Percentiles rank a stretch among this genome's conserved stretches.
phyloP scores from a whole-genome alignment of 2,797 vertebrate genomes.

The Lagorchestes hirsutus region DNA sequence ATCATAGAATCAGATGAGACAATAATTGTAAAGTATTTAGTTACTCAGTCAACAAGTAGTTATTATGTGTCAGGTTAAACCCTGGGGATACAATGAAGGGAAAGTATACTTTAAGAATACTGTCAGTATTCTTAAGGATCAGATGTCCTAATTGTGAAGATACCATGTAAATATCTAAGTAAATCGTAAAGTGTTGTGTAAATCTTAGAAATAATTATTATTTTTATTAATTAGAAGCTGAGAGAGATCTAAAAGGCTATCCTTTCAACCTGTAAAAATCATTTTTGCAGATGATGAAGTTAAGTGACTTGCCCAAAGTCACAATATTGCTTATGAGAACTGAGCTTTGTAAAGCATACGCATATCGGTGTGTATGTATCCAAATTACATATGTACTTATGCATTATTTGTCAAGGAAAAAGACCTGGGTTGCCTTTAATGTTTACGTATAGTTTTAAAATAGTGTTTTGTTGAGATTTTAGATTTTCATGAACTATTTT shows the following conservation, averaged over 20 bases:
- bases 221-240: conserved; percentile 7
- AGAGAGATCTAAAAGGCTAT: not conserved
- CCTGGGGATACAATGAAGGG: not conserved
- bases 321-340: not conserved
- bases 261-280: not conserved
- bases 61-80: not conserved
- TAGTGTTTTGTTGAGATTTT: conserved; percentile 31
- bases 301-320: not conserved
- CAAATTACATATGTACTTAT: conserved; percentile 11
- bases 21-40: conserved; percentile 16
- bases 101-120: not conserved
- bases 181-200: conserved; percentile 3
- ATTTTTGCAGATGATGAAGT: not conserved
- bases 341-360: not conserved
- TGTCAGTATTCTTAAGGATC: not conserved
- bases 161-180: not conserved
- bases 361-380: not conserved
- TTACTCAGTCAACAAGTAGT: not conserved
- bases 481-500: not conserved
- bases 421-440: not conserved
- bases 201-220: conserved; percentile 23
- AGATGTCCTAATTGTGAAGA: not conserved
- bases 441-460: not conserved
- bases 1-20: not conserved
- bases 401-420: conserved; percentile 12